Evolutionary conservation across 2,797 vertebrate species (phyloP).

Genomic region (Enteromius treurensis): DNA sequence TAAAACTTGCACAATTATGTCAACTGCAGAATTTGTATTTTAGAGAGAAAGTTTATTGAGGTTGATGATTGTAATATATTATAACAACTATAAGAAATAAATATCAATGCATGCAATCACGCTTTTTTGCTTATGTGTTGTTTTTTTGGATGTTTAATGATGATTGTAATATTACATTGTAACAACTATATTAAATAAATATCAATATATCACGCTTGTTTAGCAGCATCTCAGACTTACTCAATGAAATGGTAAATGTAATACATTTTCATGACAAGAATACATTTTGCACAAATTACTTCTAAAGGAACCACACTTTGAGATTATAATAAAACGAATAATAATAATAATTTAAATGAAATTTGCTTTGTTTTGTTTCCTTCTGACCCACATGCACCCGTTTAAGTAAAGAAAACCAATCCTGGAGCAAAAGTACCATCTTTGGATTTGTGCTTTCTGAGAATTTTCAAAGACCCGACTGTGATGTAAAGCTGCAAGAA

Average conservation of each 20-base stretch:
- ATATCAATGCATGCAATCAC: no score
- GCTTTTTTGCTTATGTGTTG: background rate
- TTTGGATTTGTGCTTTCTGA: background rate
- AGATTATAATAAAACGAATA: no score
- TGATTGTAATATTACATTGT: background rate
- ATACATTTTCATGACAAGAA: background rate
- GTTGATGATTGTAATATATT: no score
- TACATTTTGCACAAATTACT: background rate
- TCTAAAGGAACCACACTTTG: background rate
- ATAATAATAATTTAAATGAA: background rate
- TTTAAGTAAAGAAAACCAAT: background rate
- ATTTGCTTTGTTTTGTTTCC: background rate
- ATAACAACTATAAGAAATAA: no score
- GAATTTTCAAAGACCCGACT: background rate
- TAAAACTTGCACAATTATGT: background rate
- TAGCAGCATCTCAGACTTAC: background rate
- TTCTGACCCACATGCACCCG: constrained; percentile 10
- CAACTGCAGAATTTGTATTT: background rate
- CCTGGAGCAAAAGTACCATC: background rate
- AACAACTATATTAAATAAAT: no score
- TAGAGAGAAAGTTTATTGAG: background rate
- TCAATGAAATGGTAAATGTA: background rate
- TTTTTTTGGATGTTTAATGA: background rate
- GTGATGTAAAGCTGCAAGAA: constrained; percentile 39
- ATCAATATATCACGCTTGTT: background rate